phyloP scores from a whole-genome alignment of 2,113 vertebrate genomes.

The Heptranchias perlo region DNA sequence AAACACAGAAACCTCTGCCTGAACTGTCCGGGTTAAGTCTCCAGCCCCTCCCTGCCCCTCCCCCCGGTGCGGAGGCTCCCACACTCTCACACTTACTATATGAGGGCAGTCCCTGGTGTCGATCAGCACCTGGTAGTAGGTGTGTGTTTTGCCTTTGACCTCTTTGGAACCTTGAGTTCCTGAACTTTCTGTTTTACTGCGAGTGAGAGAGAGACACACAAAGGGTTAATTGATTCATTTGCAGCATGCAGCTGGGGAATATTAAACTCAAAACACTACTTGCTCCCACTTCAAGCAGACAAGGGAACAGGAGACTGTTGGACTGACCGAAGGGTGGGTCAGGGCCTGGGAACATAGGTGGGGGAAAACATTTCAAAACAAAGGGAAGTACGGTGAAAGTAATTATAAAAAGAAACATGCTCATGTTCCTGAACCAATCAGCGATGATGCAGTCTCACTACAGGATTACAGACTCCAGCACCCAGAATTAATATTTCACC shows the following conservation, averaged over 20 bases:
- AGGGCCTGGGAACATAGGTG: neutral
- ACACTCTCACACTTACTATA: constrained; percentile 72
- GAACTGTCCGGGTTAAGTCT: neutral
- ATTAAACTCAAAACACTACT: neutral
- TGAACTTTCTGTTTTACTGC: constrained; percentile 60
- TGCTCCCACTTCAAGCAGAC: neutral
- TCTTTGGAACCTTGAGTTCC: constrained; percentile 84
- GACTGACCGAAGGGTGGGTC: too few species aligned
- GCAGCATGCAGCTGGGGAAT: too few species aligned
- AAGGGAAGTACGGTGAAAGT: neutral
- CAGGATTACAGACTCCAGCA: neutral
- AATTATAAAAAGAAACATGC: neutral
- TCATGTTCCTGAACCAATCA: neutral
- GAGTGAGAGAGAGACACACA: neutral
- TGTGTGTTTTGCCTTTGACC: constrained; percentile 93
- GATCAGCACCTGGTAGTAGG: constrained; percentile 93
- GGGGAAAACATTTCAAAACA: neutral
- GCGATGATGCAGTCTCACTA: neutral
- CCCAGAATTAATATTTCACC: neutral
- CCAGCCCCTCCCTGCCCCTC: too few species aligned
- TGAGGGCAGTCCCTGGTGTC: constrained; percentile 91
- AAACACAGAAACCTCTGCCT: neutral
- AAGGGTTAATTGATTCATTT: neutral
- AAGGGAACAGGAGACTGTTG: neutral
- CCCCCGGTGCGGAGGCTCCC: neutral